These are phyloP conservation scores for Cinclus mexicanus DNA, from an alignment of 2,113 vertebrate genomes.

Conservation along the genomic window DNA sequence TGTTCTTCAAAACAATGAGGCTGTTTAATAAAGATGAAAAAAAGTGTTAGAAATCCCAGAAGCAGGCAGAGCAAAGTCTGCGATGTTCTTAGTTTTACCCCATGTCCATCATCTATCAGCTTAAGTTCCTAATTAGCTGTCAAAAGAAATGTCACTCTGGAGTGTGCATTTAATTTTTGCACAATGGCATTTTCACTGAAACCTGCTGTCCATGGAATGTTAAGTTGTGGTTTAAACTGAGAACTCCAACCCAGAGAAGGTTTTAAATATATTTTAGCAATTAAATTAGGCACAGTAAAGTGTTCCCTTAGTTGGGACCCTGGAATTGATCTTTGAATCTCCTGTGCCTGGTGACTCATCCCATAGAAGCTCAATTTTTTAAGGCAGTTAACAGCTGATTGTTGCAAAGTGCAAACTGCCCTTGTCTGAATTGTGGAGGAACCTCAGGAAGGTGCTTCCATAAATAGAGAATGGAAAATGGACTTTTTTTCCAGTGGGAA, in stretches of 20 bases:
- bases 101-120: background rate
- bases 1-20: background rate
- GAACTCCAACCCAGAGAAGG: background rate
- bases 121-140: background rate
- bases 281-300: background rate
- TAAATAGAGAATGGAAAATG: background rate
- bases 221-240: background rate
- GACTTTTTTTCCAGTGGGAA: background rate
- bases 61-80: background rate
- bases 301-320: background rate
- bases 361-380: background rate
- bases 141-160: background rate
- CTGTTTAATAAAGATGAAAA: background rate
- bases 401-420: background rate
- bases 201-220: background rate
- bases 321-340: background rate
- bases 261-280: background rate
- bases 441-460: background rate
- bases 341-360: background rate
- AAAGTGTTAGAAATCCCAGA: background rate
- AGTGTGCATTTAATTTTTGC: background rate
- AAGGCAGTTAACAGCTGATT: background rate
- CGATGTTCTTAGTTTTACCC: background rate
- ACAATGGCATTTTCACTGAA: background rate
- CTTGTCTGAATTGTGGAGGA: background rate